A percentile compares a stretch with the other conserved stretches of the same genome.
phyloP scores from a whole-genome alignment of 2,888 invertebrate genomes.

The Apamea epomidion region DNA sequence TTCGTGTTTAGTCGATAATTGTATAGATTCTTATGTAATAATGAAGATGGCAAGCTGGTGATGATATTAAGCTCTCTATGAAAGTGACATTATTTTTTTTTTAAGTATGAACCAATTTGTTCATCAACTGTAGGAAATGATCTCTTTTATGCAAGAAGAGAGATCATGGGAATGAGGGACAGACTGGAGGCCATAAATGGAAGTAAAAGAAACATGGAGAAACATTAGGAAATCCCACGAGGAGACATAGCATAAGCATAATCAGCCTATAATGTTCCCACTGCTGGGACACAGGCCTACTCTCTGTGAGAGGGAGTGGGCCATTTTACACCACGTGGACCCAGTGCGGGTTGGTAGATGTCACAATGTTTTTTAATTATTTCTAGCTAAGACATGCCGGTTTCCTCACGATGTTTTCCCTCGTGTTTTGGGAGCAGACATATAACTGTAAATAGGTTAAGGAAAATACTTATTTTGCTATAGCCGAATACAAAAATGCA shows the following conservation, averaged over 20 bases:
- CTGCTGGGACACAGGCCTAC: too few relatives aligned
- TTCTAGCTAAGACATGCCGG: too few relatives aligned
- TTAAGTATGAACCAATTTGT: background rate
- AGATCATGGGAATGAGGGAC: background rate
- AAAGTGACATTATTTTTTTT: background rate
- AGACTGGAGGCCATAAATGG: background rate
- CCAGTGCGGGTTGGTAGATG: too few relatives aligned
- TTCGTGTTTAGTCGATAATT: constrained; percentile 41
- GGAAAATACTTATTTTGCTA: background rate
- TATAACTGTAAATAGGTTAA: background rate
- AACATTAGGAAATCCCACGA: background rate
- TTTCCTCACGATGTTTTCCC: too few relatives aligned
- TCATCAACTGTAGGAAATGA: background rate
- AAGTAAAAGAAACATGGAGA: background rate
- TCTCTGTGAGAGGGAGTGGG: too few relatives aligned
- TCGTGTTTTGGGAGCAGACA: background rate
- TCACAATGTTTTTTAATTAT: too few relatives aligned
- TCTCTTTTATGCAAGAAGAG: background rate
- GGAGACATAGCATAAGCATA: background rate
- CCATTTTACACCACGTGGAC: too few relatives aligned
- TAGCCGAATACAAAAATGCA: background rate
- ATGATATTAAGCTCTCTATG: background rate
- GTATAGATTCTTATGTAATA: background rate
- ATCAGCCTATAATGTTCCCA: too few relatives aligned
- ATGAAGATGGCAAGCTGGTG: background rate